phyloP scores from a whole-genome alignment of 2,888 invertebrate species.

The Pilophorus perplexus region DNA sequence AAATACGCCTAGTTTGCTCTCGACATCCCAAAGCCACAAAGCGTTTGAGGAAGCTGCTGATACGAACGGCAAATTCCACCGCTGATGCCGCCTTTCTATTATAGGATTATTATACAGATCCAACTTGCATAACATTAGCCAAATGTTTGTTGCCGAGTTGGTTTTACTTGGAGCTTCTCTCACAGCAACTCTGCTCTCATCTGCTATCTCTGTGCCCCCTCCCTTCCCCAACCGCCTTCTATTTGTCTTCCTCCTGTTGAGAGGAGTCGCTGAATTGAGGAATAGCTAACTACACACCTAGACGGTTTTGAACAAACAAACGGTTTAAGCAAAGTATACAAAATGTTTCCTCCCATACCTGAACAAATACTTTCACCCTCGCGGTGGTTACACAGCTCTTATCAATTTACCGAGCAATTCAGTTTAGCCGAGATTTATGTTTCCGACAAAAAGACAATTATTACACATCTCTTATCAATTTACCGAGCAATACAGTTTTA shows the following conservation, averaged over 20 bases:
- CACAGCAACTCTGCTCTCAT: conserved; percentile 17
- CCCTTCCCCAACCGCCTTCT: conserved; percentile 12
- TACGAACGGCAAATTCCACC: too few relatives aligned
- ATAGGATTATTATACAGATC: conserved; percentile 34
- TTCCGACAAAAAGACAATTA: too few relatives aligned
- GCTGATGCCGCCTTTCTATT: too few relatives aligned
- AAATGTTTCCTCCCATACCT: conserved; percentile 7
- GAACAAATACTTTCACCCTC: conserved; percentile 12
- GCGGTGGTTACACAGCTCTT: background rate
- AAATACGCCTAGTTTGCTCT: too few relatives aligned
- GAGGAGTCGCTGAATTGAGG: conserved; percentile 35
- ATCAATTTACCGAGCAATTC: background rate
- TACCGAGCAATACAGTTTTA: background rate
- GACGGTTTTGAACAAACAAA: conserved; percentile 28
- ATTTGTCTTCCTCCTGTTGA: conserved; percentile 32
- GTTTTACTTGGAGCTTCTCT: conserved; percentile 24
- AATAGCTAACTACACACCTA: conserved; percentile 33
- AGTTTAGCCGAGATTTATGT: background rate
- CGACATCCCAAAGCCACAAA: too few relatives aligned
- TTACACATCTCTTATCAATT: conserved; percentile 1
- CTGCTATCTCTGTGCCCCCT: conserved; percentile 7
- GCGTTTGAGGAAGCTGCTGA: too few relatives aligned
- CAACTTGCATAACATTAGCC: conserved; percentile 28
- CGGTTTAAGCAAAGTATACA: conserved; percentile 26
- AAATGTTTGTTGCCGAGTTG: conserved; percentile 24